Percentiles rank a stretch among this genome's conserved stretches.
Conservation (phyloP, 2,113 vertebrate species). For the Gasterosteus nipponicus region DNA sequence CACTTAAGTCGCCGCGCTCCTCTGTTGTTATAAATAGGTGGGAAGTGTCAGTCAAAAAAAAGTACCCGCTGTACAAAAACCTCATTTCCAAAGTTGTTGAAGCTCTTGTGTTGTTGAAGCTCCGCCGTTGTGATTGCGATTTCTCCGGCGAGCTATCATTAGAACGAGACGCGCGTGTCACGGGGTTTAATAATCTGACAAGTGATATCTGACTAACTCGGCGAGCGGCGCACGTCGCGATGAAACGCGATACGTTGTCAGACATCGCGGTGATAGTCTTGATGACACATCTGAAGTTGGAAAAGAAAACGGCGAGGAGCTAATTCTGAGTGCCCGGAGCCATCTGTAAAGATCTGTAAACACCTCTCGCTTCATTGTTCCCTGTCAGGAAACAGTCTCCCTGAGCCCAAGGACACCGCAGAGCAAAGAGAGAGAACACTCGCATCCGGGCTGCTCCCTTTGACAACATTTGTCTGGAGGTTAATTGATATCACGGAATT, state of each 20-base stretch:
- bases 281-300: constrained; percentile 74
- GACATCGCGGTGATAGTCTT: constrained; percentile 65
- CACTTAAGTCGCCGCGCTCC: constrained; percentile 42
- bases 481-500: constrained; percentile 73
- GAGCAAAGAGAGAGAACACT: constrained; percentile 72
- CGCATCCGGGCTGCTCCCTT: constrained; percentile 57
- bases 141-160: constrained; percentile 70
- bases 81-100: constrained; percentile 57
- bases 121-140: constrained; percentile 24
- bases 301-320: constrained; percentile 71
- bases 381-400: constrained; percentile 73
- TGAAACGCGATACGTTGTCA: constrained; percentile 65
- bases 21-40: constrained; percentile 70
- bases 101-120: constrained; percentile 48
- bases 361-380: constrained; percentile 75
- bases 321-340: constrained; percentile 72
- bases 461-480: constrained; percentile 68
- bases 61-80: constrained; percentile 50
- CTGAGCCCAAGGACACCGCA: constrained; percentile 69
- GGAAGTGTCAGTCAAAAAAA: constrained; percentile 63
- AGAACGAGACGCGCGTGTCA: constrained; percentile 63
- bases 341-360: constrained; percentile 79
- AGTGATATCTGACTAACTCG: constrained; percentile 68
- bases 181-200: constrained; percentile 68
- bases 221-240: constrained; percentile 65